These are phyloP conservation scores for Nycticorax nycticorax DNA, from an alignment of 2,113 vertebrate genomes.

Conservation along the genomic window DNA sequence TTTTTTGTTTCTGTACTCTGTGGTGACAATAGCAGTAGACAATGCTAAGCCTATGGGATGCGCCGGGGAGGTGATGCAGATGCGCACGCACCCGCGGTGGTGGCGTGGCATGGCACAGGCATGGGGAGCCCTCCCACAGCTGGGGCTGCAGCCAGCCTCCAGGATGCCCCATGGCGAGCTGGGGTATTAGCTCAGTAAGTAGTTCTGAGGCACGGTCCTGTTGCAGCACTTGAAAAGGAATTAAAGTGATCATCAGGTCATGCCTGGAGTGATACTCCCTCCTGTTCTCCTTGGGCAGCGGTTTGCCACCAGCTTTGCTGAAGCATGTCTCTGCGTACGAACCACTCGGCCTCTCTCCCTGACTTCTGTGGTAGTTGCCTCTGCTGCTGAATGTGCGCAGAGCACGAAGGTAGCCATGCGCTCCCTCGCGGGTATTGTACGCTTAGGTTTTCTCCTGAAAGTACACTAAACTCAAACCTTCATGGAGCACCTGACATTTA, in stretches of 20 bases:
- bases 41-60: background rate
- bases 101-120: rapidly evolving
- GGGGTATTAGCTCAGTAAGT: rapidly evolving
- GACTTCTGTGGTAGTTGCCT: background rate
- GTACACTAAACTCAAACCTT: background rate
- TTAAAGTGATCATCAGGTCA: background rate
- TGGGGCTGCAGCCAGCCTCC: rapidly evolving
- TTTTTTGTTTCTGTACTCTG: background rate
- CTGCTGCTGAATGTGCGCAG: rapidly evolving
- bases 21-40: background rate
- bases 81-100: background rate
- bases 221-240: background rate
- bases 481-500: background rate
- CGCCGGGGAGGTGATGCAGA: rapidly evolving
- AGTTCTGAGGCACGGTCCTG: rapidly evolving
- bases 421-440: rapidly evolving
- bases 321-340: rapidly evolving
- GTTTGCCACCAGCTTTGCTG: background rate
- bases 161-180: rapidly evolving
- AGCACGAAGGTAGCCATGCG: background rate
- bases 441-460: background rate
- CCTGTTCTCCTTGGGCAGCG: rapidly evolving
- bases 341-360: rapidly evolving
- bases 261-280: background rate
- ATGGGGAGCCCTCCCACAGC: rapidly evolving